Evolutionary conservation across 2,797 vertebrate species (phyloP).

Genomic region (Nannoperca australis): DNA sequence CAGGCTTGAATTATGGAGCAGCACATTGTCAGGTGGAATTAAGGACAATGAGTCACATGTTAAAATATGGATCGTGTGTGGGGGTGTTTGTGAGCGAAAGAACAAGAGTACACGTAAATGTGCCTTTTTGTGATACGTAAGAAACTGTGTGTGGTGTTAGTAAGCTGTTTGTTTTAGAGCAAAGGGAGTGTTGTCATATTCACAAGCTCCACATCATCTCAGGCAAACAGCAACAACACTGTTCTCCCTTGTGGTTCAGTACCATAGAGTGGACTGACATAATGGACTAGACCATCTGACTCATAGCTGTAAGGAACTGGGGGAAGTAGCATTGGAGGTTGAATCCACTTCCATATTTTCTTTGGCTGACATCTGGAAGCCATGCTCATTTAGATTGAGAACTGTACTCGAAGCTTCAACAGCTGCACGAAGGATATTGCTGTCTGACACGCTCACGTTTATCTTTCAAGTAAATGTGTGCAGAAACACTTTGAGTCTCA

Average conservation of each 20-base stretch:
- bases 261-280: slow-evolving; percentile 12
- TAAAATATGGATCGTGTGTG: slow-evolving; percentile 63
- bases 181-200: neutral
- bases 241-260: neutral
- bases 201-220: slow-evolving; percentile 13
- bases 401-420: slow-evolving; percentile 14
- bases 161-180: neutral
- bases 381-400: neutral
- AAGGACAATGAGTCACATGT: slow-evolving; percentile 57
- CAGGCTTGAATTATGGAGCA: slow-evolving; percentile 65
- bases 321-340: neutral
- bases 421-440: neutral
- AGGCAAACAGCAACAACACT: neutral
- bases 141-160: neutral
- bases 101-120: slow-evolving; percentile 20
- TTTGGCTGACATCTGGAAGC: slow-evolving; percentile 5
- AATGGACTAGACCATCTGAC: slow-evolving; percentile 10
- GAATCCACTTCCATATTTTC: slow-evolving; percentile 23
- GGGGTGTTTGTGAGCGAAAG: neutral
- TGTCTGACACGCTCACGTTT: neutral
- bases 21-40: slow-evolving; percentile 75
- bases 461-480: slow-evolving; percentile 4
- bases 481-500: slow-evolving; percentile 13
- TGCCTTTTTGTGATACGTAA: slow-evolving; percentile 19
- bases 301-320: neutral